Conservation (phyloP, 2,888 invertebrate genomes). For the Crepidodera aurea region DNA sequence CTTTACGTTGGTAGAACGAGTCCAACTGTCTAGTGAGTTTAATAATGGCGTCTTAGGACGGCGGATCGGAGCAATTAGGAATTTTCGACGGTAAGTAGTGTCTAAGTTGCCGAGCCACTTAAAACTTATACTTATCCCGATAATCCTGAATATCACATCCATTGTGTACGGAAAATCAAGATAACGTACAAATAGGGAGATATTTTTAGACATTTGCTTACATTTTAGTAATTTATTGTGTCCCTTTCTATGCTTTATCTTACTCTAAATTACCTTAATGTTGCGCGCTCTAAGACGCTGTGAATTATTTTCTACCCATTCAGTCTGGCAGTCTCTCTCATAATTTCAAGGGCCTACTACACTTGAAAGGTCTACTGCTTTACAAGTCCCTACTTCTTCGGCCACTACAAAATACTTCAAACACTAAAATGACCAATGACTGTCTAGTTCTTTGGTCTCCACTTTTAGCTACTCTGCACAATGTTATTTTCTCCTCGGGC, state of each 20-base stretch:
- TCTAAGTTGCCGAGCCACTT: conserved; percentile 44
- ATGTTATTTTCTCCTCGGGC: conserved; percentile 21
- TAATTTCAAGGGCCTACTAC: conserved; percentile 35
- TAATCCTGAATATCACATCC: conserved; percentile 51
- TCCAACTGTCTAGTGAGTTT: conserved; percentile 27
- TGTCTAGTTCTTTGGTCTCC: conserved; percentile 30
- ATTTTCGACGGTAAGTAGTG: conserved; percentile 47
- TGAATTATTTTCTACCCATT: conserved; percentile 47
- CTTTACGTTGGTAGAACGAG: conserved; percentile 8
- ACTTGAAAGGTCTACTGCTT: conserved; percentile 38
- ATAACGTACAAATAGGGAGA: conserved; percentile 48
- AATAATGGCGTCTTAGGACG: conserved; percentile 35
- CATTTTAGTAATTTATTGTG: conserved; percentile 50
- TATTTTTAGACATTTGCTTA: conserved; percentile 50
- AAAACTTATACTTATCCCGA: conserved; percentile 48
- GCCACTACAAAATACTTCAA: conserved; percentile 35
- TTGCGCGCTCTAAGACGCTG: conserved; percentile 47
- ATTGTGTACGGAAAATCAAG: conserved; percentile 49
- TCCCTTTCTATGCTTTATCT: conserved; percentile 49
- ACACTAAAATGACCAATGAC: conserved; percentile 38
- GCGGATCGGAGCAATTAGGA: conserved; percentile 46
- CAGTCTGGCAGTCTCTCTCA: conserved; percentile 31
- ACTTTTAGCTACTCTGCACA: conserved; percentile 26
- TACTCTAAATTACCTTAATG: conserved; percentile 50
- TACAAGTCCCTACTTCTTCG: conserved; percentile 34